Evolutionary conservation across 2,797 vertebrate genomes (phyloP).

Genomic region (Saguinus oedipus): DNA sequence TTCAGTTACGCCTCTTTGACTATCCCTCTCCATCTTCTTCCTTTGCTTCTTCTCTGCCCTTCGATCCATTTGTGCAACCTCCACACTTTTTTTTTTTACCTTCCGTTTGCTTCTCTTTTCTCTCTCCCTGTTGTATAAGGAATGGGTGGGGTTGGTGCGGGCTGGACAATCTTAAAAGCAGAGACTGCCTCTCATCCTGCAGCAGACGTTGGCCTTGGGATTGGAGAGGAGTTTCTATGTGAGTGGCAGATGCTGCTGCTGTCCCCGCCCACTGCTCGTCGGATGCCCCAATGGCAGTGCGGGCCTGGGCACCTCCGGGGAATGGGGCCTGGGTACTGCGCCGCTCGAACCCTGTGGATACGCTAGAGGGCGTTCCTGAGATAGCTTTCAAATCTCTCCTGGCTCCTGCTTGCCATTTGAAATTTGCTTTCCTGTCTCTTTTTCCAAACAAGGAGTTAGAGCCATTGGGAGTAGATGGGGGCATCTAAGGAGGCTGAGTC

Average conservation of each 20-base stretch:
- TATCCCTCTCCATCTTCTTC: not conserved
- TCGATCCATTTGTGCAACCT: not conserved
- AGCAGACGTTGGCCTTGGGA: slow-evolving; percentile 29
- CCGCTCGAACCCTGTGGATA: not conserved
- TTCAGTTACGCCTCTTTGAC: not conserved
- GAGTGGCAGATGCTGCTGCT: not conserved
- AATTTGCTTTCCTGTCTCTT: slow-evolving; percentile 50
- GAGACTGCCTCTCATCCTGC: slow-evolving; percentile 45
- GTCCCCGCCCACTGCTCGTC: not conserved
- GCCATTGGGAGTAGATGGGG: not conserved
- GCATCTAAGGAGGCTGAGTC: slow-evolving; percentile 3
- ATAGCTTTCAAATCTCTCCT: not conserved
- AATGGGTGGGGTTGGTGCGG: slow-evolving; percentile 31
- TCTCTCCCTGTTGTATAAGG: not conserved
- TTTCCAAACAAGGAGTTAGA: slow-evolving; percentile 36
- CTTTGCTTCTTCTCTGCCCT: not conserved
- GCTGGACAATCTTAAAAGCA: not conserved
- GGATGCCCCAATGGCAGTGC: not conserved
- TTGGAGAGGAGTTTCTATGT: not conserved
- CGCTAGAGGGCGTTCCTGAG: slow-evolving; percentile 80
- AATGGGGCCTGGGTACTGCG: not conserved
- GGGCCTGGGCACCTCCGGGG: not conserved
- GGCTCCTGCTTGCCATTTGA: not conserved
- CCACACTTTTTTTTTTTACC: not conserved
- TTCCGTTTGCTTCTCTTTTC: not conserved